Base-by-base conservation (phyloP, 2,888 invertebrate species). In the Magallana nippona region DNA sequence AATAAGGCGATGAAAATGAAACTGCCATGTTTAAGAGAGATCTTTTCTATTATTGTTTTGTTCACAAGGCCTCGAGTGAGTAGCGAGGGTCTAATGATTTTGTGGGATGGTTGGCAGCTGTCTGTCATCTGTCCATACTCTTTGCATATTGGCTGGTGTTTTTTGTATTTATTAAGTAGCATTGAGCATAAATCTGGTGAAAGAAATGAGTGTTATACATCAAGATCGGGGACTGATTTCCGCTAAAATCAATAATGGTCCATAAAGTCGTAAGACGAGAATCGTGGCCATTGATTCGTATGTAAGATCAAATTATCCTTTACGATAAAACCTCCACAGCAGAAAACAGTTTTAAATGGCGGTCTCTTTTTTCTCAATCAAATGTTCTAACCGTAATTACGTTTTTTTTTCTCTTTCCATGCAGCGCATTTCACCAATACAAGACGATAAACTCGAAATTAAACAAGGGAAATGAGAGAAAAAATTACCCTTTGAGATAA, bases 381-480 rank as follows among this genome's bases (percentile, higher is more conserved):
- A 71, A 56, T 77, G 71, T 63, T 60, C n/a, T n/a, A 71, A 8
- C 55, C 19, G 56, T 82, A 82, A 82, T 82, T 82, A 82, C 60
- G 32, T 60, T 82, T 79, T 79, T n/a, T 44, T 44, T 44, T 0
- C 44, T 8, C 44, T 8, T 44, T 57, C 79, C 22, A 57, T 19
- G 57, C 79, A 57, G 19, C 57, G 60, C 71, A 82, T 60, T 63
- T 82, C 82, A 77, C 71, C 77, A 82, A 60, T 56, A 32, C 71
- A 55, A 19, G 58, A 44, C 44, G 55, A 82, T 82, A 82, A 82
- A 82, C 44, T 44, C 71, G 82, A 55, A 82, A 82, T 17, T 82
- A 82, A 82, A 82, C 71, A n/a, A 71, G 71, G 55, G 55, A 77
- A 82, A 82, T 82, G 82, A 82, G 82, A 82, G 82, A 82, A 71